These are phyloP conservation scores for Harlomillsia oculata DNA, from an alignment of 1,140 invertebrate genomes.

Conservation along the genomic window DNA sequence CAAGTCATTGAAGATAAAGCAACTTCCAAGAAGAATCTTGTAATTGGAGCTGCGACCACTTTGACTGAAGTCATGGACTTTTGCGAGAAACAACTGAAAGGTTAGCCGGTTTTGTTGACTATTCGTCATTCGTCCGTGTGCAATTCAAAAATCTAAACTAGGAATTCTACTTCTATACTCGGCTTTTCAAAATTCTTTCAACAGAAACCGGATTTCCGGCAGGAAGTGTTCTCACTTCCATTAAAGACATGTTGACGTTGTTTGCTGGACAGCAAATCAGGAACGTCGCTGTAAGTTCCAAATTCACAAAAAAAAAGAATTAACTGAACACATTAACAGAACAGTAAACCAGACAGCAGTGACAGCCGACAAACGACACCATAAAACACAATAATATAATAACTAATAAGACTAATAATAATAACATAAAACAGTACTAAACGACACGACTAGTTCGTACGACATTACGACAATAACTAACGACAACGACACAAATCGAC, in stretches of 20 bases:
- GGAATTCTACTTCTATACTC: too few species aligned
- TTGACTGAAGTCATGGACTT: neutral
- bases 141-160: constrained; percentile 50
- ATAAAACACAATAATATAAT: too few species aligned
- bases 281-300: constrained; percentile 35
- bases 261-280: constrained; percentile 87
- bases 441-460: neutral
- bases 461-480: neutral
- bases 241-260: constrained; percentile 78
- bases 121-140: too few species aligned
- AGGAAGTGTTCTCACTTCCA: constrained; percentile 53
- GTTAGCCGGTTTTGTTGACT: constrained; percentile 69
- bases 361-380: neutral
- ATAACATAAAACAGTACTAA: too few species aligned
- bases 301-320: constrained; percentile 35
- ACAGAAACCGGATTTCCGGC: constrained; percentile 48
- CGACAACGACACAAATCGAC: neutral
- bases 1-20: constrained; percentile 41
- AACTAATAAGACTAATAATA: too few species aligned
- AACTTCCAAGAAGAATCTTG: too few species aligned
- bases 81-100: constrained; percentile 42
- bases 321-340: neutral
- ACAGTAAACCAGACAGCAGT: neutral
- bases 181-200: constrained; percentile 43
- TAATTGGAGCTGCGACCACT: constrained; percentile 9